phyloP scores from a whole-genome alignment of 2,113 vertebrate genomes.

The Cyphomyrus discorhynchus region DNA sequence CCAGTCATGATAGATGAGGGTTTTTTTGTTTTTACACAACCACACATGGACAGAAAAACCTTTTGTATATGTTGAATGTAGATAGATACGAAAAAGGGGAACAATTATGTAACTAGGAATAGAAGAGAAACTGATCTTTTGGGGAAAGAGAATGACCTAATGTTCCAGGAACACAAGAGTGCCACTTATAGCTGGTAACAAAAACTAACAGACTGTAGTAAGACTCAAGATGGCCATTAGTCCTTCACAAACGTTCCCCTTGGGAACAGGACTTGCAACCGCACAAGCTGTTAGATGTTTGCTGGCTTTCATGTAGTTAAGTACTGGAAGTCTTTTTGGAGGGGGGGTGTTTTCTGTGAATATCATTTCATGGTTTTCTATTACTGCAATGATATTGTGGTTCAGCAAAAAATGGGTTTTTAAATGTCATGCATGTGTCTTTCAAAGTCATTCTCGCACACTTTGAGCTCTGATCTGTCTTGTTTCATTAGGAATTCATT shows the following conservation, averaged over 20 bases:
- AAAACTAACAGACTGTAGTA: constrained; percentile 30
- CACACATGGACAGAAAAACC: background rate
- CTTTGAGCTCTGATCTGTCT: background rate
- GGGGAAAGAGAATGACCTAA: constrained; percentile 27
- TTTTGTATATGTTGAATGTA: constrained; percentile 4
- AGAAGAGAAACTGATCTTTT: constrained; percentile 22
- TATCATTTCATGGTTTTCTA: background rate
- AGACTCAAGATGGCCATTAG: constrained; percentile 28
- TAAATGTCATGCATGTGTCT: background rate
- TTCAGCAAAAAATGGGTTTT: background rate
- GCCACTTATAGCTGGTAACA: constrained; percentile 27
- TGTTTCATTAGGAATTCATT: background rate
- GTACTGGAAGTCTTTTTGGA: background rate
- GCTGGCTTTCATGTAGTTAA: background rate
- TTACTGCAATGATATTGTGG: background rate
- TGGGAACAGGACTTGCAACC: constrained; percentile 15
- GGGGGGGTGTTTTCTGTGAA: background rate
- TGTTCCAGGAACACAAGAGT: constrained; percentile 31
- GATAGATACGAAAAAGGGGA: constrained; percentile 12
- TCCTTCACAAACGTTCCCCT: constrained; percentile 31
- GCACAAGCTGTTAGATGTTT: background rate
- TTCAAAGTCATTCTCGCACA: background rate
- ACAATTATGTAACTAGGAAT: constrained; percentile 30
- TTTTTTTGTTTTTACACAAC: background rate
- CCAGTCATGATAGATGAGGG: background rate